These are phyloP conservation scores for Meteorus colon DNA, from an alignment of 2,888 invertebrate species.

Conservation along the genomic window DNA sequence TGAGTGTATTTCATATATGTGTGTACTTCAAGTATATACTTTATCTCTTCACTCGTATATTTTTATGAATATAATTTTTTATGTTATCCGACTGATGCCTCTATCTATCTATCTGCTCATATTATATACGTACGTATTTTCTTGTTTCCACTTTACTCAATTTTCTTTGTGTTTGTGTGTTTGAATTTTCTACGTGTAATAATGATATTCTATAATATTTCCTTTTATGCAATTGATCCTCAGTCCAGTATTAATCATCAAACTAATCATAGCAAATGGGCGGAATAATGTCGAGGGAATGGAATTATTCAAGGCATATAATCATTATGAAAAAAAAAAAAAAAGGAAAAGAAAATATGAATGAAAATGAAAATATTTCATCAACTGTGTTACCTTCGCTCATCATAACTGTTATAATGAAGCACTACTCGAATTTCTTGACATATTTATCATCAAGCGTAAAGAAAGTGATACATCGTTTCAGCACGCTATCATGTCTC, in stretches of 20 bases:
- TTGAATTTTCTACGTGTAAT: slow-evolving; percentile 18
- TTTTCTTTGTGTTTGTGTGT: slow-evolving; percentile 45
- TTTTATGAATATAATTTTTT: slow-evolving; percentile 57
- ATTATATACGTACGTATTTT: slow-evolving; percentile 69
- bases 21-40: slow-evolving; percentile 16
- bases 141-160: slow-evolving; percentile 57
- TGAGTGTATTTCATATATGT: slow-evolving; percentile 29
- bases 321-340: no score
- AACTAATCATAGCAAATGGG: neutral
- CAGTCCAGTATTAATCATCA: neutral
- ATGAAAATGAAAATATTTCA: neutral
- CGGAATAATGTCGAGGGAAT: neutral
- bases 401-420: neutral
- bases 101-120: slow-evolving; percentile 69
- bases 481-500: neutral
- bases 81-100: slow-evolving; percentile 65
- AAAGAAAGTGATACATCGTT: slow-evolving; percentile 9
- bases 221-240: slow-evolving; percentile 28
- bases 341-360: neutral
- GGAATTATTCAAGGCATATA: neutral
- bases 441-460: neutral
- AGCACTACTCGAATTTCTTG: neutral
- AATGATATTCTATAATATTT: slow-evolving; percentile 43
- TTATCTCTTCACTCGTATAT: neutral
- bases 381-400: neutral